Percentiles rank a stretch among this genome's conserved stretches.
phyloP scores from a whole-genome alignment of 2,888 invertebrate genomes.

The Lottia scabra region DNA sequence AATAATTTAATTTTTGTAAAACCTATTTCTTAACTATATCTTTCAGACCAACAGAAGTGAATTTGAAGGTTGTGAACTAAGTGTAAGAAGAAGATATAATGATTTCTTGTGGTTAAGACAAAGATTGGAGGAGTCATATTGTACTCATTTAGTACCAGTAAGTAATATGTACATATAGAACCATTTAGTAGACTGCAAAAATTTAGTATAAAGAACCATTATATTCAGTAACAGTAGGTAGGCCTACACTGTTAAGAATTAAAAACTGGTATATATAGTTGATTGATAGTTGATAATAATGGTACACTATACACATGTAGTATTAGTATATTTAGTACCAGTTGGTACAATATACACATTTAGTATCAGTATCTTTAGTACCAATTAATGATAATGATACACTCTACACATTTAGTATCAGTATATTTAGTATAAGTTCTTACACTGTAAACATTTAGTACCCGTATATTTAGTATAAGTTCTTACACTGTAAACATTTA shows the following conservation, averaged over 20 bases:
- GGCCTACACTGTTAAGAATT: too few relatives aligned
- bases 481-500: slow-evolving; percentile 75
- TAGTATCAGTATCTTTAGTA: not conserved
- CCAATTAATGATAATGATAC: too few relatives aligned
- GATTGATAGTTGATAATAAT: too few relatives aligned
- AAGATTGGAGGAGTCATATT: slow-evolving; percentile 76
- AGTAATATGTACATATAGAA: slow-evolving; percentile 51
- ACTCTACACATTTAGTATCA: not conserved
- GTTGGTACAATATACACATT: not conserved
- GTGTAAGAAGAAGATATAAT: slow-evolving; percentile 79
- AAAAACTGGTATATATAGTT: too few relatives aligned
- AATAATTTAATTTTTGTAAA: too few relatives aligned
- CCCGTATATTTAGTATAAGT: not conserved
- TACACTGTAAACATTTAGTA: not conserved
- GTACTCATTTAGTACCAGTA: slow-evolving; percentile 79
- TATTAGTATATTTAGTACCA: too few relatives aligned
- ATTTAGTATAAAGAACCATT: not conserved
- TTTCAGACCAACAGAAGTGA: slow-evolving; percentile 75
- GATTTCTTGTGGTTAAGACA: slow-evolving; percentile 80
- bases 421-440: not conserved
- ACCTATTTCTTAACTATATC: slow-evolving; percentile 2
- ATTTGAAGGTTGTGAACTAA: slow-evolving; percentile 76
- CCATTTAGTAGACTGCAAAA: not conserved
- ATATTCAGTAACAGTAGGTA: too few relatives aligned
- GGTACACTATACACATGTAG: too few relatives aligned